Percentiles rank a stretch among this genome's conserved stretches.
Conservation (phyloP, 2,888 invertebrate species). For the Nebria salina region DNA sequence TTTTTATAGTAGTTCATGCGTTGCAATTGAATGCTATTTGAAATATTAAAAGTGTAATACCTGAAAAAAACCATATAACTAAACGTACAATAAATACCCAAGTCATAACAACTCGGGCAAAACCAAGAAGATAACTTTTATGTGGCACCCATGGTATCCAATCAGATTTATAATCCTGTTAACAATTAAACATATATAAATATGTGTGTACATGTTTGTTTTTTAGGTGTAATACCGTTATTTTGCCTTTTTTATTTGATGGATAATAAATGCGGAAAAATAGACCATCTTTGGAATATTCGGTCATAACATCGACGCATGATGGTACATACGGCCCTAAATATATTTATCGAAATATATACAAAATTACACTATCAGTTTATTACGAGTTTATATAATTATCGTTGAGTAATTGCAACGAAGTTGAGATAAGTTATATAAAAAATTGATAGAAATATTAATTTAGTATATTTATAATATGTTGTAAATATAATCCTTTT, state of each 20-base stretch:
- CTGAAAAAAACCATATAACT: conserved; percentile 57
- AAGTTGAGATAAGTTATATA: too few species aligned
- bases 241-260: conserved; percentile 60
- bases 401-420: too few species aligned
- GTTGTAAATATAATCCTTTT: too few species aligned
- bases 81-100: conserved; percentile 58
- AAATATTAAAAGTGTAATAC: conserved; percentile 50
- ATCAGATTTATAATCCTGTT: conserved; percentile 62
- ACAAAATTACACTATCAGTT: background rate
- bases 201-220: background rate
- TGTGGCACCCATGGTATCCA: conserved; percentile 69
- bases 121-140: conserved; percentile 66
- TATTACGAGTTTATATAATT: too few species aligned
- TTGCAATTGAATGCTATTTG: background rate
- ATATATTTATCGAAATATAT: background rate
- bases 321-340: conserved; percentile 66
- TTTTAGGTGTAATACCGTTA: conserved; percentile 57
- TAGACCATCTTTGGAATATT: conserved; percentile 64
- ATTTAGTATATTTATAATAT: too few species aligned
- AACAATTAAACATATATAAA: conserved; percentile 40
- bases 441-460: too few species aligned
- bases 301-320: conserved; percentile 69
- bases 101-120: conserved; percentile 61
- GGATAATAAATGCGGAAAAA: conserved; percentile 71
- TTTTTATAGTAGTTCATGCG: too few species aligned